A percentile compares a stretch with the other conserved stretches of the same genome.
Evolutionary conservation across 2,888 invertebrate species (phyloP).

Genomic region (Tenthredo notha): DNA sequence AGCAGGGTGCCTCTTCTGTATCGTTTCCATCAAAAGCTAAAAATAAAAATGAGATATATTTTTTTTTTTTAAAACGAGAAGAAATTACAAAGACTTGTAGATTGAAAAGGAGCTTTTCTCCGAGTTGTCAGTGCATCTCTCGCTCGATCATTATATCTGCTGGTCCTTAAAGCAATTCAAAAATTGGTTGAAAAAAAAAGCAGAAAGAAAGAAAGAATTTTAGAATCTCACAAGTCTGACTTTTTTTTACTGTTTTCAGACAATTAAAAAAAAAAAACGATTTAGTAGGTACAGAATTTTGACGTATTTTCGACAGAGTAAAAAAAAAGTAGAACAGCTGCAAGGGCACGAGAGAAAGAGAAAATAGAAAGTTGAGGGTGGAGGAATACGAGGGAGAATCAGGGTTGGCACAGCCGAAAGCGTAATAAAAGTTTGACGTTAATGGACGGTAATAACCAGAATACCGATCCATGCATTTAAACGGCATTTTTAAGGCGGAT

Average conservation of each 20-base stretch:
- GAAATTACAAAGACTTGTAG: slow-evolving; percentile 13
- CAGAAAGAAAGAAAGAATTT: not conserved
- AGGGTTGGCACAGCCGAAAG: slow-evolving; percentile 25
- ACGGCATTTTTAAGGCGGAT: slow-evolving; percentile 34
- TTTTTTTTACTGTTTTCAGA: slow-evolving; percentile 5
- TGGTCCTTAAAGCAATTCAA: not conserved
- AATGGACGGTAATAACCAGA: slow-evolving; percentile 51
- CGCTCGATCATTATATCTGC: slow-evolving; percentile 7
- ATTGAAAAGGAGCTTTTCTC: slow-evolving; percentile 13
- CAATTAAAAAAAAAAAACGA: slow-evolving; percentile 6
- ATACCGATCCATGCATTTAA: slow-evolving; percentile 48
- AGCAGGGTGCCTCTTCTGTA: slow-evolving; percentile 20
- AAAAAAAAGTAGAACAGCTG: not conserved
- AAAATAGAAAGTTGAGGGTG: not conserved
- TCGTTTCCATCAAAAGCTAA: slow-evolving; percentile 30
- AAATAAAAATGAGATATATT: slow-evolving; percentile 11
- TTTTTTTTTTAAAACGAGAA: not conserved
- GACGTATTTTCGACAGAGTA: not conserved
- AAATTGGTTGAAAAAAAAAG: not conserved
- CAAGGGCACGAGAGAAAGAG: not conserved
- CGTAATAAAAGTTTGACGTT: slow-evolving; percentile 52
- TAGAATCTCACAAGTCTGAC: not conserved
- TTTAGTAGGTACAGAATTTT: not conserved
- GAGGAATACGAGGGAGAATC: not conserved
- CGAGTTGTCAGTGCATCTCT: not conserved